Conservation (phyloP, 2,888 invertebrate species). For the Timema cristinae region DNA sequence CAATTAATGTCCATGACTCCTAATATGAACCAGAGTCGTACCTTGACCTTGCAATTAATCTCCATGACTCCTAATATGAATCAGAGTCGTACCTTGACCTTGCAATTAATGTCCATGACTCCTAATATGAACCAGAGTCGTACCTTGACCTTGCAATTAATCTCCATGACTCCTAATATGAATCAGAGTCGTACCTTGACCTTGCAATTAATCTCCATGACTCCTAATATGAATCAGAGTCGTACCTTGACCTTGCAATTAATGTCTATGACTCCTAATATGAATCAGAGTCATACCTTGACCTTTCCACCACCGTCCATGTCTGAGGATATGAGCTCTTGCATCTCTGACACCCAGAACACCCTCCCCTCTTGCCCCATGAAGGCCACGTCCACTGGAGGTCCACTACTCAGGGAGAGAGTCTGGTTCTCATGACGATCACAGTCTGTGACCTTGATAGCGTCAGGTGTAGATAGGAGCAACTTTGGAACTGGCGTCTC, state of each 20-base stretch:
- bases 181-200: conserved; percentile 31
- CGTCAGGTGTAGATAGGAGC: conserved; percentile 67
- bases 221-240: too few species aligned
- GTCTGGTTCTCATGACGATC: conserved; percentile 63
- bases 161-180: too few species aligned
- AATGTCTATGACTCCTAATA: too few species aligned
- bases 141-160: too few species aligned
- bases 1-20: conserved; percentile 51
- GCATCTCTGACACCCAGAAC: conserved; percentile 78
- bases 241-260: too few species aligned
- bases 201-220: conserved; percentile 20
- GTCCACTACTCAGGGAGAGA: conserved; percentile 55
- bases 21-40: too few species aligned
- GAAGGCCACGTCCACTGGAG: conserved; percentile 65
- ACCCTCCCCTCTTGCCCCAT: conserved; percentile 67
- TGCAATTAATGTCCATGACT: conserved; percentile 50
- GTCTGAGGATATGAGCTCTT: conserved; percentile 62
- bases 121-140: too few species aligned
- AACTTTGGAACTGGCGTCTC: conserved; percentile 77
- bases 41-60: too few species aligned
- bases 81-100: conserved; percentile 33
- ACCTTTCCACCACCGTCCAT: conserved; percentile 48
- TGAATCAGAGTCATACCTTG: conserved; percentile 27
- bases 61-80: too few species aligned
- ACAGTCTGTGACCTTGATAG: conserved; percentile 70